Base-by-base conservation (phyloP, 2,888 invertebrate genomes). In the Drosophila maculinotata region DNA sequence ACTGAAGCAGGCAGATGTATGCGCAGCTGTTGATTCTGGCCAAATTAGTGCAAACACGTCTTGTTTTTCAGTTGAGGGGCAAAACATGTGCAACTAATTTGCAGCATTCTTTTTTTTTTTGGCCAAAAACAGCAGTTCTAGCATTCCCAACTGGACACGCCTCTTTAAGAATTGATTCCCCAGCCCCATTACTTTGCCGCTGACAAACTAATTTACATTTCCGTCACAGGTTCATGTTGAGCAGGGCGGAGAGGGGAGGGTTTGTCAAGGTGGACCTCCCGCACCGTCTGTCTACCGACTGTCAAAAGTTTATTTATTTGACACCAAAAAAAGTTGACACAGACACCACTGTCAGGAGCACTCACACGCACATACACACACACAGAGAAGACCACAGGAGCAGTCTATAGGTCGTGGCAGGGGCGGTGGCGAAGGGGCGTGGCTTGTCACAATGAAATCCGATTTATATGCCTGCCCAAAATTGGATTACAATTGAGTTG, bases 401-500 rank as follows among this genome's bases (percentile, higher is more conserved):
- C n/a, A n/a, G n/a, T n/a, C n/a, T n/a, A n/a, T n/a, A n/a, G n/a
- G n/a, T n/a, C n/a, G n/a, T n/a, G n/a, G n/a, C n/a, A n/a, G 36
- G 3, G 10, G 23, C 12, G 35, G 20, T 4, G 28, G 38, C 12
- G 23, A 6, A 12, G 10, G 30, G 69, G 48, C 60, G 75, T 69
- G 42, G 75, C 57, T 15, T 69, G 70, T 74, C 74, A 74, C 68
- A 74, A 66, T 54, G 62, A 77, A 81, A 81, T 84, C 81, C 64
- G 84, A 84, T 81, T 81, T 81, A 87, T 80, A 74, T 87, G 71
- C 70, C 72, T 65, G 62, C 71, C 70, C 76, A 76, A 78, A 84
- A 84, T 84, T 84, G 84, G 84, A 84, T 84, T 84, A 84, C 88
- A 87, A 84, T 87, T 84, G 84, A 85, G 86, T 83, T 84, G 84